Conservation (phyloP, 1,140 invertebrate genomes). For the Formica exsecta region DNA sequence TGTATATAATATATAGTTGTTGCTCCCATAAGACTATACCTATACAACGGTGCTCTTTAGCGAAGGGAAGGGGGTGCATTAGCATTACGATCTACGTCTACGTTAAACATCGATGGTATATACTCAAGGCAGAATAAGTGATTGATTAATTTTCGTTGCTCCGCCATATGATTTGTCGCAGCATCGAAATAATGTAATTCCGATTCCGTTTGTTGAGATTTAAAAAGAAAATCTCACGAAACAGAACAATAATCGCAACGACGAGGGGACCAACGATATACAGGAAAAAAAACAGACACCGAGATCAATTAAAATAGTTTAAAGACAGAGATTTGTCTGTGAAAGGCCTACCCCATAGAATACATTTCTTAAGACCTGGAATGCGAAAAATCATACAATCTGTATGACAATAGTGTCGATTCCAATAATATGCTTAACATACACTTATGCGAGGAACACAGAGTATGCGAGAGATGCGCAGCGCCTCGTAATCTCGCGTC, state of each 20-base stretch:
- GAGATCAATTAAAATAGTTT: constrained; percentile 60
- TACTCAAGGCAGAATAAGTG: constrained; percentile 66
- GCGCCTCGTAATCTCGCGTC: not conserved
- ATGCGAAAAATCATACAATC: constrained; percentile 83
- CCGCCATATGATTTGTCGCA: constrained; percentile 4
- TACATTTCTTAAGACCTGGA: constrained; percentile 84
- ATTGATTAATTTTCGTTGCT: constrained; percentile 42
- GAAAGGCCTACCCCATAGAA: constrained; percentile 81
- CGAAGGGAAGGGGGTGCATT: constrained; percentile 73
- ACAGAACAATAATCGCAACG: not conserved
- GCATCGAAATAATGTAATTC: constrained; percentile 24
- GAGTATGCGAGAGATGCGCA: not conserved
- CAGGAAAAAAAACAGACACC: constrained; percentile 47
- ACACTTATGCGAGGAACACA: not conserved
- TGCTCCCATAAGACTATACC: constrained; percentile 83
- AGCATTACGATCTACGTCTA: constrained; percentile 80
- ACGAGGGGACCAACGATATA: not conserved
- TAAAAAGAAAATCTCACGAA: constrained; percentile 11
- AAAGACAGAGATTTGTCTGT: constrained; percentile 57
- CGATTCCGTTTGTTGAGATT: constrained; percentile 26
- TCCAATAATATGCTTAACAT: constrained; percentile 57
- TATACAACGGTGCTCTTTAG: constrained; percentile 74
- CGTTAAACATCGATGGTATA: constrained; percentile 73
- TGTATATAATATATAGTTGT: constrained; percentile 74
- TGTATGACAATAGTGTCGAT: constrained; percentile 73